Conservation (phyloP, 2,888 invertebrate genomes). For the Lepidocyrtinus sp. region DNA sequence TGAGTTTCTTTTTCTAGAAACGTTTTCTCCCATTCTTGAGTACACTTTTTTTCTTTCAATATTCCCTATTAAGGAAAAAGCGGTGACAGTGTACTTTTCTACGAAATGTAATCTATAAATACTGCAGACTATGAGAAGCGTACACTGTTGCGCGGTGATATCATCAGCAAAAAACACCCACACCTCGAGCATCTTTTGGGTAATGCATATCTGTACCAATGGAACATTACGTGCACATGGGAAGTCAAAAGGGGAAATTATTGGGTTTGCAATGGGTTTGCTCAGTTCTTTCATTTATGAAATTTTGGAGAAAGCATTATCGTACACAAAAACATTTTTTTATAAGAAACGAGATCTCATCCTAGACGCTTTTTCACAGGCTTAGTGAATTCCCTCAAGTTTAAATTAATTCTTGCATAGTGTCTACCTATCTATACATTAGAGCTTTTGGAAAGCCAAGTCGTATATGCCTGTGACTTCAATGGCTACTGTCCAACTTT, state of each 20-base stretch:
- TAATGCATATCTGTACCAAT: conserved; percentile 18
- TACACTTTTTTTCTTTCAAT: conserved; percentile 35
- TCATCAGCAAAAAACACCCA: background rate
- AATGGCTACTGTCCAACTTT: conserved; percentile 58
- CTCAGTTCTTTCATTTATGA: background rate
- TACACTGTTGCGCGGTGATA: conserved; percentile 6
- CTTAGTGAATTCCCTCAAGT: conserved; percentile 29
- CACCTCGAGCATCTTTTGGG: background rate
- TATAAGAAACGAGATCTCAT: too few relatives aligned
- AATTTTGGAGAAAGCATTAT: background rate
- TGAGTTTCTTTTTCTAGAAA: conserved; percentile 17
- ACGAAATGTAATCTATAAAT: conserved; percentile 15
- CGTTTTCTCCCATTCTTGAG: conserved; percentile 16
- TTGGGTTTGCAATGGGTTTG: conserved; percentile 3
- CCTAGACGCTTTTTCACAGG: too few relatives aligned
- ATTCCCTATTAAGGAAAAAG: conserved; percentile 37
- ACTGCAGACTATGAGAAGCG: background rate
- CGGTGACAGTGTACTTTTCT: conserved; percentile 30
- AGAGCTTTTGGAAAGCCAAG: background rate
- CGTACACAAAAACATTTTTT: too few relatives aligned
- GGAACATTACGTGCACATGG: conserved; percentile 53
- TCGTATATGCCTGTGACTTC: conserved; percentile 43
- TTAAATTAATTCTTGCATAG: conserved; percentile 35
- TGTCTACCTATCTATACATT: conserved; percentile 41
- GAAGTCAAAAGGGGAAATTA: background rate